These are phyloP conservation scores for Nebria ingens DNA, from an alignment of 1,140 invertebrate genomes.

Conservation along the genomic window DNA sequence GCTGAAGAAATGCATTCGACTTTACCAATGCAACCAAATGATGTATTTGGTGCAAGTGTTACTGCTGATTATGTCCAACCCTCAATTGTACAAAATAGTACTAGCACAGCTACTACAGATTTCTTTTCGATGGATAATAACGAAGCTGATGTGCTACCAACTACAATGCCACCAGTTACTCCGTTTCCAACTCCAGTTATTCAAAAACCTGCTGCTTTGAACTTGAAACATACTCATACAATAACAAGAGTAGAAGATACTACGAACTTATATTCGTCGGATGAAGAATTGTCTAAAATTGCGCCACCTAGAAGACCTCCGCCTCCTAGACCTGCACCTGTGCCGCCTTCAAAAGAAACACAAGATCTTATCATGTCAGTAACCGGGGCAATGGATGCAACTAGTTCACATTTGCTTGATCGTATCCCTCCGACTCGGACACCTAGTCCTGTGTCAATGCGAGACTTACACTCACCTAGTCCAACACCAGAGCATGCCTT, in stretches of 20 bases:
- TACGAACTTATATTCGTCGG: not conserved
- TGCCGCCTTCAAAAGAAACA: constrained; percentile 58
- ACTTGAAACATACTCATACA: constrained; percentile 26
- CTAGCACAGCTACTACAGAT: constrained; percentile 3
- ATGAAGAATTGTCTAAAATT: constrained; percentile 27
- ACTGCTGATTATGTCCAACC: constrained; percentile 3
- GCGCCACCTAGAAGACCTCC: constrained; percentile 33
- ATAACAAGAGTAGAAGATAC: constrained; percentile 15
- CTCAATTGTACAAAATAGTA: constrained; percentile 15
- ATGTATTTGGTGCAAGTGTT: constrained; percentile 17
- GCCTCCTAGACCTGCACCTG: constrained; percentile 28
- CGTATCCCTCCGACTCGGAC: constrained; percentile 70
- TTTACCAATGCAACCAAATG: constrained; percentile 20
- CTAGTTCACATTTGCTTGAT: constrained; percentile 70
- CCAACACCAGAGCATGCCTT: constrained; percentile 66
- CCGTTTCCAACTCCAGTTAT: constrained; percentile 28
- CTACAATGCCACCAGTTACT: constrained; percentile 25
- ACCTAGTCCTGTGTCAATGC: constrained; percentile 69
- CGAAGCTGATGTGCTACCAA: constrained; percentile 10
- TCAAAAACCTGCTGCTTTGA: constrained; percentile 32
- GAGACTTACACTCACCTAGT: constrained; percentile 68
- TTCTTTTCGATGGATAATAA: constrained; percentile 12
- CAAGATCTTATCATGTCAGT: constrained; percentile 77
- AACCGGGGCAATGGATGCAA: constrained; percentile 79
- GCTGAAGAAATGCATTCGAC: constrained; percentile 8